Evolutionary conservation across 2,113 vertebrate species (phyloP).

Genomic region (Campylomormyrus tamandua): DNA sequence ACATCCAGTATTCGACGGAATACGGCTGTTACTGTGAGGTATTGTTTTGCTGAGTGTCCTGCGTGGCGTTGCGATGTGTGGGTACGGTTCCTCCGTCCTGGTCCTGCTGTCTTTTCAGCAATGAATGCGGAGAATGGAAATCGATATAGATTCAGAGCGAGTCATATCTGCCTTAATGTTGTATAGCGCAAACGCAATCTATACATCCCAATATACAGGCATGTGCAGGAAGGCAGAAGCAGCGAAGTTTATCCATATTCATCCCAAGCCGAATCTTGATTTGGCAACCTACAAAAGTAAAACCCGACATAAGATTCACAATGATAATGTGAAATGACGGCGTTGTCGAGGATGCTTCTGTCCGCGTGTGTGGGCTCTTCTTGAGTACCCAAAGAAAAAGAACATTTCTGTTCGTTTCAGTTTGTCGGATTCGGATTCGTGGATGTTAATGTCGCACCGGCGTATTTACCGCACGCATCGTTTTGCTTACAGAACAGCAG

Average conservation of each 20-base stretch:
- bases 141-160: slow-evolving; percentile 61
- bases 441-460: slow-evolving; percentile 30
- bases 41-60: slow-evolving; percentile 28
- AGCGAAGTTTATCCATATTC: background rate
- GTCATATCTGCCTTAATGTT: slow-evolving; percentile 63
- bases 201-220: slow-evolving; percentile 51
- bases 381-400: background rate
- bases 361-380: background rate
- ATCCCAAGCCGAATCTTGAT: background rate
- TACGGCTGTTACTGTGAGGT: background rate
- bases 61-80: slow-evolving; percentile 35
- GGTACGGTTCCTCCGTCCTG: slow-evolving; percentile 39
- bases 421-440: background rate
- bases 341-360: background rate
- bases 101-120: slow-evolving; percentile 47
- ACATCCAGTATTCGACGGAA: background rate
- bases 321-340: background rate
- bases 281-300: slow-evolving; percentile 1
- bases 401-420: background rate
- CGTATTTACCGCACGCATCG: slow-evolving; percentile 50
- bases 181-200: slow-evolving; percentile 46
- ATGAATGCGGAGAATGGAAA: slow-evolving; percentile 56
- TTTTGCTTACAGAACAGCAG: slow-evolving; percentile 55
- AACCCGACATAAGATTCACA: background rate
- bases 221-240: background rate